Evolutionary conservation across 2,797 vertebrate species (phyloP).

Genomic region (Stomatorhinus walkeri): DNA sequence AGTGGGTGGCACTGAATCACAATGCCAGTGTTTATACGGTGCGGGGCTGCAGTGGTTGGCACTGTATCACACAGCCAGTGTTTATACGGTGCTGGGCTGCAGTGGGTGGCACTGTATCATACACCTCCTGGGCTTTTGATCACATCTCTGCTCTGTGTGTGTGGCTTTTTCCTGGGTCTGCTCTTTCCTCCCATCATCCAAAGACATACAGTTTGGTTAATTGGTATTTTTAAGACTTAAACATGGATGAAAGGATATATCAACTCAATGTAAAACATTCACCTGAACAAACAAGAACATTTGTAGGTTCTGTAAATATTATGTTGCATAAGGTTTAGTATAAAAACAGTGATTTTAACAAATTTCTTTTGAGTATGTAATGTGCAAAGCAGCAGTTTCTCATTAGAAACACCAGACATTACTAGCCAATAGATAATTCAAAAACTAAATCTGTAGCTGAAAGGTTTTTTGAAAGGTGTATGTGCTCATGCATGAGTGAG

Average conservation of each 20-base stretch:
- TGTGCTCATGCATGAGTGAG: background rate
- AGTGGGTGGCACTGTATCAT: background rate
- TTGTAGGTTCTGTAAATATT: background rate
- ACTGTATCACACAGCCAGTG: background rate
- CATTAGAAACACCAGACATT: background rate
- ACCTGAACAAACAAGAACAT: background rate
- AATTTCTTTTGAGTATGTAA: background rate
- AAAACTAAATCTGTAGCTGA: background rate
- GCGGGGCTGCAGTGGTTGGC: no score
- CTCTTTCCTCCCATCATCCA: background rate
- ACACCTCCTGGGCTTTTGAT: background rate
- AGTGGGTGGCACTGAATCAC: background rate
- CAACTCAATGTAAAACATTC: background rate
- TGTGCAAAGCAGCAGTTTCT: background rate
- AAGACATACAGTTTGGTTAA: background rate
- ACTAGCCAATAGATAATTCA: background rate
- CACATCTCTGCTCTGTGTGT: background rate
- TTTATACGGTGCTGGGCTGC: background rate
- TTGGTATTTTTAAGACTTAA: background rate
- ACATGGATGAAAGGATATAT: background rate
- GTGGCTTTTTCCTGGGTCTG: background rate
- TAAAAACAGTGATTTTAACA: background rate
- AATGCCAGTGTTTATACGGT: no score
- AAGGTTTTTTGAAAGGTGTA: background rate
- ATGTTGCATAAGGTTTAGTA: background rate